A percentile compares a stretch with the other conserved stretches of the same genome.
These are phyloP conservation scores for Toxotes lorentzi DNA, from an alignment of 2,797 vertebrate species.

Conservation along the genomic window DNA sequence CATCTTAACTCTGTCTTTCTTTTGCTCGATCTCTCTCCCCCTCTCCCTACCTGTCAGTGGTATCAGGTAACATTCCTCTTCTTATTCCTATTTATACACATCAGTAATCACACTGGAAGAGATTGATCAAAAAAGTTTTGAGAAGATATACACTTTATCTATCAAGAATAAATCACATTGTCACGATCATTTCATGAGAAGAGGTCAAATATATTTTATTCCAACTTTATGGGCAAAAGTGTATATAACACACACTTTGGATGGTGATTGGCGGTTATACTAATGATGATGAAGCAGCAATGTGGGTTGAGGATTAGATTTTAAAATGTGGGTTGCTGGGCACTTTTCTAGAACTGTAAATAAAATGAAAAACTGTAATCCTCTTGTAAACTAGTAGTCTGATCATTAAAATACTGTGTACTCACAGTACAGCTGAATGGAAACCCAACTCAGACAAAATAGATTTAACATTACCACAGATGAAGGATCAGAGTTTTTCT, in stretches of 20 bases:
- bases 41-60: conserved; percentile 29
- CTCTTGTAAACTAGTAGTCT: not conserved
- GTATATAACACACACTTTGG: not conserved
- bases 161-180: too few species aligned
- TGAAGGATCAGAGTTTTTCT: not conserved
- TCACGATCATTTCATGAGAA: too few species aligned
- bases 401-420: not conserved
- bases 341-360: conserved; percentile 5
- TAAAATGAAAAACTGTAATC: not conserved
- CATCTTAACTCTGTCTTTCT: conserved; percentile 43
- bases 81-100: too few species aligned
- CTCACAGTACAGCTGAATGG: not conserved
- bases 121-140: too few species aligned
- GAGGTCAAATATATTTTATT: too few species aligned
- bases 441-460: not conserved
- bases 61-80: conserved; percentile 27
- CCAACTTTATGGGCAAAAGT: not conserved
- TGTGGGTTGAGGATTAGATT: conserved; percentile 7
- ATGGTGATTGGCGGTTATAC: not conserved
- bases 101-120: too few species aligned
- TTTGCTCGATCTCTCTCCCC: conserved; percentile 2
- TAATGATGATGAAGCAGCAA: not conserved
- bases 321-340: conserved; percentile 5
- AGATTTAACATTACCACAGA: not conserved
- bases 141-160: too few species aligned